Evolutionary conservation across 2,888 invertebrate species (phyloP).

Genomic region (Tachina lurida): DNA sequence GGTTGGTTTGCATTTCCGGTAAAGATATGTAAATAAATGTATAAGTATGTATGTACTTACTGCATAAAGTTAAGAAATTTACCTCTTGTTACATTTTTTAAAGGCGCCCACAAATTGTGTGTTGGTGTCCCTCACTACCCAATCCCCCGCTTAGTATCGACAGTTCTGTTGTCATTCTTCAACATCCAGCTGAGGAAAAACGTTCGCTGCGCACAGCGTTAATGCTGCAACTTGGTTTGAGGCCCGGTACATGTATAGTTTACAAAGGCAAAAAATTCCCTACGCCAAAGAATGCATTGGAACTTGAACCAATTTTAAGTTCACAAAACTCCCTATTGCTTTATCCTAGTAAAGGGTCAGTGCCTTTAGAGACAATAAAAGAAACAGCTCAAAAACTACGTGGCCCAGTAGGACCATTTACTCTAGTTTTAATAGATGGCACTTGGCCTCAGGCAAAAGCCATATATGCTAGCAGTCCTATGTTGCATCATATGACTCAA

Average conservation of each 20-base stretch:
- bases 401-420: constrained; percentile 85
- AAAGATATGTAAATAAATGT: background rate
- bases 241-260: constrained; percentile 88
- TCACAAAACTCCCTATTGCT: constrained; percentile 86
- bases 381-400: constrained; percentile 61
- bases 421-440: constrained; percentile 94
- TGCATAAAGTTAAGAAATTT: no score
- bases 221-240: constrained; percentile 91
- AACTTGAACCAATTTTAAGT: constrained; percentile 88
- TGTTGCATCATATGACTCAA: constrained; percentile 89
- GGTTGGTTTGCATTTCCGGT: no score
- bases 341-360: constrained; percentile 90
- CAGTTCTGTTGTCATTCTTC: constrained; percentile 91
- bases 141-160: constrained; percentile 86
- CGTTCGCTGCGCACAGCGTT: constrained; percentile 94
- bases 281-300: constrained; percentile 83
- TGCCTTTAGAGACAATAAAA: constrained; percentile 86
- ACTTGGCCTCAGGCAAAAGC: constrained; percentile 98
- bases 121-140: constrained; percentile 94
- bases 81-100: constrained; percentile 73
- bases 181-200: constrained; percentile 97
- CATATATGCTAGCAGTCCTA: constrained; percentile 92
- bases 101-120: constrained; percentile 93
- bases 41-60: no score
- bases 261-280: constrained; percentile 92